Base-by-base conservation (phyloP, 1,140 invertebrate species). In the Drosophila tropicalis region DNA sequence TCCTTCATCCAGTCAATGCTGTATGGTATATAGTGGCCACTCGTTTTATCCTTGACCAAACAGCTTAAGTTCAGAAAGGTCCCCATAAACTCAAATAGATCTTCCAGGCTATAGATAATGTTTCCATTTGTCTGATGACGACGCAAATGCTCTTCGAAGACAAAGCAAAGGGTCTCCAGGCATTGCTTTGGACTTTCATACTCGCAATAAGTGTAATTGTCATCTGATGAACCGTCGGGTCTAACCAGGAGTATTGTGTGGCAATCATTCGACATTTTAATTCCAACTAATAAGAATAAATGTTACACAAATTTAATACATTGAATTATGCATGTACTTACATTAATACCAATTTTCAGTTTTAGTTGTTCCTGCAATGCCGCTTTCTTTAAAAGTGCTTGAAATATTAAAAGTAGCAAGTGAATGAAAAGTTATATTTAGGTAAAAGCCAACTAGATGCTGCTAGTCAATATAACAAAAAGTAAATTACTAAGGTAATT, bases 1-100 rank as follows among this genome's bases (percentile, higher is more conserved):
- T 99, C 98, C 93, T 99, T 99, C 15, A 99, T 98, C 98, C 98
- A 99, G 81, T 98, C 97, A 92, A 98, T 99, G 91, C 98, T 98
- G 90, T 98, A 98, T 0, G 98, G 98, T 6, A 97, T 96, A 92
- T 99, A 99, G 1, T 97, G 98, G 81, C 97, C 97, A 25, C 96
- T 95, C 96, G n/a, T n/a, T 87, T 97, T 97, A 92, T 98, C 96
- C 90, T 97, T 97, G 73, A 99, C 98, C 62, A 99, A 92, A 91
- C 98, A 99, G 75, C 97, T 98, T 13, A 99, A 93, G 92, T 99
- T 98, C 25, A 96, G 95, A 41, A 99, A 93, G 90, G 98, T 96
- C 92, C 99, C 98, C 70, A 99, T 95, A 91, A 99, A 99, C 91
- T 99, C 97, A 92, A 99, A 99, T 12, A 99, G 93, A 82, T 99